Conservation (phyloP, 2,888 invertebrate genomes). For the Acleris holmiana region DNA sequence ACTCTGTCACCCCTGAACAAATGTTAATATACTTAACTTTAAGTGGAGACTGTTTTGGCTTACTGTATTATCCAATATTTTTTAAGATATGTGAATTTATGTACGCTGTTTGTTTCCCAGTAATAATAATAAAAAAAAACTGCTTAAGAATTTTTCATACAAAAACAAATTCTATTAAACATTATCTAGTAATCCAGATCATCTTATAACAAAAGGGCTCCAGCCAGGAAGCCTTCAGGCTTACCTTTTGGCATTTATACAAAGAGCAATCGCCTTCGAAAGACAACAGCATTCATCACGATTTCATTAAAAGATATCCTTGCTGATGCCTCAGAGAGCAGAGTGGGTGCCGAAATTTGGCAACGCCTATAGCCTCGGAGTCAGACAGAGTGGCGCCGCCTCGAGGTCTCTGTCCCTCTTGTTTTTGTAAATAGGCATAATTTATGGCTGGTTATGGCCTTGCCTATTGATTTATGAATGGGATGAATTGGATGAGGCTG, state of each 20-base stretch:
- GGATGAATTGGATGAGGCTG: neutral
- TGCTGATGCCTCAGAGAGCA: neutral
- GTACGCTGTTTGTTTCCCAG: no score
- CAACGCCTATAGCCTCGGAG: neutral
- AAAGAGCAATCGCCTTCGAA: slow-evolving; percentile 4
- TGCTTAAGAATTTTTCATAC: no score
- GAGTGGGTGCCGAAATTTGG: slow-evolving; percentile 4
- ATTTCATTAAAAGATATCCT: slow-evolving; percentile 16
- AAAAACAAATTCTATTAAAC: no score
- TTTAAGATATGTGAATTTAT: no score
- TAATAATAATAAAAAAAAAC: no score
- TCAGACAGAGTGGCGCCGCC: neutral
- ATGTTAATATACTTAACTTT: no score
- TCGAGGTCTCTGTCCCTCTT: neutral
- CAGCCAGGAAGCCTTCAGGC: neutral
- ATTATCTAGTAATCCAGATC: no score
- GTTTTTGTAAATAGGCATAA: neutral
- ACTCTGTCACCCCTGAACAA: no score
- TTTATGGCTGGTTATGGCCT: neutral
- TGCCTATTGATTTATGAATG: neutral
- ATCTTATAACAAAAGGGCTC: no score
- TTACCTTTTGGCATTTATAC: neutral
- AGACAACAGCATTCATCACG: slow-evolving; percentile 9
- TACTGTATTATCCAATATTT: no score
- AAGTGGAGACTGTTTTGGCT: no score